Base-by-base conservation (phyloP, 2,888 invertebrate species). In the Lordiphosa andalusiaca region DNA sequence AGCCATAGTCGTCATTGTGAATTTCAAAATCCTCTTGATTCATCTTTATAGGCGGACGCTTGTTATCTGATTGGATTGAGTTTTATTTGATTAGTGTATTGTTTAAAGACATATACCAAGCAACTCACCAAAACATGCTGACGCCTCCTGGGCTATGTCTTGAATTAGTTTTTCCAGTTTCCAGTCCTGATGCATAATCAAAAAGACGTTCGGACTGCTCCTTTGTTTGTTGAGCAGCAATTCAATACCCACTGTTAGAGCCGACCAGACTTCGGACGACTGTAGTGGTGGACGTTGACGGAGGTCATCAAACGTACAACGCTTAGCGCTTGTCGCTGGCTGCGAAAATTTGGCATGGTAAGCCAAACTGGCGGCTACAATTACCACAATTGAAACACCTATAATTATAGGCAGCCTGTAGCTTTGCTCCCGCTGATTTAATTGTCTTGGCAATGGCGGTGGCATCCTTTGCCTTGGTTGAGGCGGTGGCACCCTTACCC, bases 41-140 rank as follows among this genome's bases (percentile, higher is more conserved):
- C 74, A 87, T 81, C 52, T 71, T 66, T 4, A 87, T 64, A 0
- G 78, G 78, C 12, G 44, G 35, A 23, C 38, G 30, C 3, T 65
- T 21, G 0, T 71, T 63, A 67, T 67, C 87, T 83, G 41, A 30
- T 30, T 30, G 30, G 9, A 30, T 30, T 4, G 10, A 10, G 7
- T 30, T 30, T 2, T 10, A 7, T 25, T 10, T 0, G 30, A 10
- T 30, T 10, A 30, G 9, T 30, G 10, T 2, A 3, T 30, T 30
- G 3, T 30, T 1, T 10, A 30, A 9, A 30, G 10, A 30, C 9
- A 30, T 6, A 10, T 30, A 1, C 9, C 30, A 30, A 30, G 10
- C n/a, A 16, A 47, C 67, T 63, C 68, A 88, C 89, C 85, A 61
- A 86, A 87, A 53, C 89, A 89, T 0, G 12, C 6, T 0, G 88